Evolutionary conservation across 2,888 invertebrate genomes (phyloP), one percentile per base, ranked within the genome.

Genomic region (Eledone cirrhosa): DNA sequence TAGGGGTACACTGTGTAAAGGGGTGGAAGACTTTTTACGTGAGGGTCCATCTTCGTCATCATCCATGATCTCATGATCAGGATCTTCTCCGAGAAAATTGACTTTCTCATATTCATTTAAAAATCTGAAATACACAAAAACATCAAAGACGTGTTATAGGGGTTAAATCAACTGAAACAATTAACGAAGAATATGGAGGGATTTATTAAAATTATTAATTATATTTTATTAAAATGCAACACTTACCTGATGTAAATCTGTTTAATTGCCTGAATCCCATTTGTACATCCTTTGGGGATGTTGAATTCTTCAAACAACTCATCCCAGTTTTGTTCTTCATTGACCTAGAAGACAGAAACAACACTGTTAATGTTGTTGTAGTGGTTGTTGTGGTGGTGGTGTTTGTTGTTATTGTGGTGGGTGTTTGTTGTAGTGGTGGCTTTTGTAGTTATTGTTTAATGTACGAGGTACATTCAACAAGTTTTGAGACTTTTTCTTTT

Each of bases 31-130:
- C 78, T 87, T 87, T 80, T 87, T 87, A 47, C 88, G 81, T 13
- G 86, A 82, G 13, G 87, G 85, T 48, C 83, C 95, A 85, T 96
- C 95, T 81, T 95, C 95, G 74, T 94, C 94, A 67, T 87, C 88
- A 78, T 94, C 92, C 80, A 95, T 95, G 85, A 94, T 94, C 53
- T 85, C 84, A 41, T 84, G 78, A 87, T 96, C 96, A 14, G 94
- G 95, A 89, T 97, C 97, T 88, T 97, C 95, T 7, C 97, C 97
- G 41, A 96, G 93, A 86, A 95, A 97, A 90, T 94, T 95, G 19
- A 96, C 94, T 88, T 96, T 94, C 91, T 98, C 98, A 92, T 96
- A 98, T 88, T 96, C 94, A 89, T 94, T 95, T 90, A 96, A 92
- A 91, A 93, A 91, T 84, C 92, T 92, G 83, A 16, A 41, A 41